phyloP scores from a whole-genome alignment of 2,113 vertebrate genomes.

The Piliocolobus tephrosceles region DNA sequence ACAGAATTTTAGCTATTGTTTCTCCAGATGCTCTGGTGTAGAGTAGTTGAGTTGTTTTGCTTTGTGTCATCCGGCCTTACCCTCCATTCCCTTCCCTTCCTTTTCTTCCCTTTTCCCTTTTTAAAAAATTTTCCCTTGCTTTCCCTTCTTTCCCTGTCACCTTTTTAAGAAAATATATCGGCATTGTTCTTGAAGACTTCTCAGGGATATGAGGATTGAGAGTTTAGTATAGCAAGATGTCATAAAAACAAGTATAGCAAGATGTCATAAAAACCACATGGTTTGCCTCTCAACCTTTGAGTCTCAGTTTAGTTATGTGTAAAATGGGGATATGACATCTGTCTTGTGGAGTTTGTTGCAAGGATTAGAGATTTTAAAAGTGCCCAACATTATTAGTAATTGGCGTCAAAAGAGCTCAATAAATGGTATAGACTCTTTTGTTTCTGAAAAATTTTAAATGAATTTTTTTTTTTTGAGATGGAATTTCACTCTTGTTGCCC shows the following conservation, averaged over 20 bases:
- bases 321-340: neutral
- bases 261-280: neutral
- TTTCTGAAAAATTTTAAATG: neutral
- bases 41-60: neutral
- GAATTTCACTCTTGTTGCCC: too few relatives aligned
- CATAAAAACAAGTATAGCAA: neutral
- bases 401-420: neutral
- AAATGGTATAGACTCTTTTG: neutral
- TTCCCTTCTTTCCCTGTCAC: neutral
- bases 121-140: neutral
- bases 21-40: neutral
- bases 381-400: neutral
- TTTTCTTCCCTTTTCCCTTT: neutral
- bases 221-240: neutral
- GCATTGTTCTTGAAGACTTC: neutral
- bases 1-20: neutral
- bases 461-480: too few relatives aligned
- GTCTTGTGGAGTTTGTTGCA: neutral
- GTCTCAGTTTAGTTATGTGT: slow-evolving; percentile 1
- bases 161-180: neutral
- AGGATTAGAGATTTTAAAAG: neutral
- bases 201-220: neutral
- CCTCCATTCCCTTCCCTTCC: neutral
- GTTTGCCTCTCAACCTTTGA: neutral
- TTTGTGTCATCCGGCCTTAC: neutral